Evolutionary conservation across 2,888 invertebrate genomes (phyloP), one percentile per base, ranked within the genome.

Genomic region (Zygaena filipendulae): DNA sequence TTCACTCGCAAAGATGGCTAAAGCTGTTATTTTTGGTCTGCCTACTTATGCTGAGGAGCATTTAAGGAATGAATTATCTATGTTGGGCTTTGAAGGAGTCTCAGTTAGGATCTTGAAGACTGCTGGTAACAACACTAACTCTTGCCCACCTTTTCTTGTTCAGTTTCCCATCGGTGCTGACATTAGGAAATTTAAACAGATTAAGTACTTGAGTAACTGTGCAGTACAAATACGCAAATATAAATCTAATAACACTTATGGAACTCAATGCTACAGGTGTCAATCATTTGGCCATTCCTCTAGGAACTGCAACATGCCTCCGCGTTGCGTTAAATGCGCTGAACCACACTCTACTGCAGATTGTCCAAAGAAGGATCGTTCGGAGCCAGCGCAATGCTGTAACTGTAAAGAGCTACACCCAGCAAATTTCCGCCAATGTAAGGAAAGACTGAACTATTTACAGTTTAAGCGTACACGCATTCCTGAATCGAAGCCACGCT

Each of bases 321-420:
- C 23, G 3, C 19, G 35, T 4, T 35, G 35, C 13, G 35, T 35
- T 3, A 35, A 35, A n/a, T 35, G 35, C 13, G 25, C 27, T 1
- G 25, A 16, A 8, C 11, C 13, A 10, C 29, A 35, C 14, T 11
- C 27, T 2, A 30, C 35, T 2, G n/a, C 25, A 6, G 28, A 27
- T 6, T 32, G 32, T 21, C 25, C 27, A 2, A 36, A 30, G 21
- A 32, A 25, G n/a, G 20, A 29, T 16, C 21, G 28, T 4, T 7
- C 9, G 9, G 18, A 26, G 7, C 29, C 29, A 3, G 32, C 33
- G 2, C 18, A n/a, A 6, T 33, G 29, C n/a, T 29, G 29, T 12
- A 33, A 33, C 13, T 33, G 29, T 12, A 26, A 26, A 11, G 28
- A 29, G 14, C 14, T 18, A 4, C 33, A 33, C 13, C 23, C 29